Evolutionary conservation across 2,888 invertebrate genomes (phyloP), one percentile per base, ranked within the genome.

Genomic region (Antitype chi): DNA sequence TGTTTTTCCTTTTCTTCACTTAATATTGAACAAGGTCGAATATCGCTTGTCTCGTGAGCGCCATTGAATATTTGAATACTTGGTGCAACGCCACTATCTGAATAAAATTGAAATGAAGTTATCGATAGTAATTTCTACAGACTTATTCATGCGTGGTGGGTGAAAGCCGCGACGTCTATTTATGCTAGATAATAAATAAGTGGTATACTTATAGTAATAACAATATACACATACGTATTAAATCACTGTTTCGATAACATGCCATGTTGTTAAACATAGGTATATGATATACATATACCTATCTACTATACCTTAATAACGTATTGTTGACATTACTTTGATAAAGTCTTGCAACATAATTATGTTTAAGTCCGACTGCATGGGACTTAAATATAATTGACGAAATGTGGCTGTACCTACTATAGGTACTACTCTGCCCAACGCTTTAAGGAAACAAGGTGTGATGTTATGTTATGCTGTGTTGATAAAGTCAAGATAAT

Each of bases 1-100:
- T 66, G 49, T 76, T 76, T 78, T 71, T 71, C 64, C 38, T 72
- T 68, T 71, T 70, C 9, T 66, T 38, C 52, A 25, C 7, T 38
- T 62, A 28, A 49, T 68, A 70, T 67, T 70, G 32, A 49, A 63
- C 6, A 71, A 73, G 47, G 25, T 70, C 47, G 25, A 68, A 64
- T 57, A 53, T 68, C 20, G 17, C 38, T 23, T 9, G 43, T n/a
- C 28, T 60, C 23, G n/a, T n/a, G 20, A 72, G 60, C 23, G 69
- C 7, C 13, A 23, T 23, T 57, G 28, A 69, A 71, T 74, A 70
- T 53, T 60, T 60, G 38, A 74, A 74, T 23, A 52, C 55, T 62
- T 53, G 13, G 38, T 85, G 81, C 55, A 73, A 55, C 38, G 25
- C 8, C 13, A 43, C 49, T 17, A 38, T 57, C 5, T 15, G 11